Evolutionary conservation across 2,888 invertebrate genomes (phyloP), one percentile per base, ranked within the genome.

Genomic region (Morinoia aosen): DNA sequence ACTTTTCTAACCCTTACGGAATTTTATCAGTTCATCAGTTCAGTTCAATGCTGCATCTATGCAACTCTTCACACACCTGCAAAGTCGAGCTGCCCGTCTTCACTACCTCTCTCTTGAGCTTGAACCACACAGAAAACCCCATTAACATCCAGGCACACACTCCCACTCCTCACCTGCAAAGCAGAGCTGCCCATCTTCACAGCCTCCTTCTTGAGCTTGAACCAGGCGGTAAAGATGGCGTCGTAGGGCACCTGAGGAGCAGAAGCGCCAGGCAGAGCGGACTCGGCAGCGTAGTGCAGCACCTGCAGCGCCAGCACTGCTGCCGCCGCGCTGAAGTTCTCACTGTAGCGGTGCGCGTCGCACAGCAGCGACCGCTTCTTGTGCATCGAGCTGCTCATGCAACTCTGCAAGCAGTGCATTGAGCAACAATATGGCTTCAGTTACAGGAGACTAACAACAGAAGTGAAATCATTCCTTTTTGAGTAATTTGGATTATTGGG

Each of bases 171-270:
- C 56, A 95, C 96, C 94, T 88, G 95, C n/a, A 96, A 57, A 33
- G 88, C 93, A 14, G 88, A 91, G 88, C 90, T 95, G 39, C 64
- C 76, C 8, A n/a, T 94, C 57, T 95, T 95, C 57, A 95, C 61
- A 3, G 96, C 95, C 61, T 96, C 96, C 58, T 95, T 95, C 48
- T 96, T 96, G 94, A 96, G 95, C 95, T 96, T 96, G 90, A 95
- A 95, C 96, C 96, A 96, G 25, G 90, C 64, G 48, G 57, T 64
- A 19, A 96, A 61, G 10, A 96, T 48, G 56, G 96, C 95, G 3
- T 96, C 95, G 12, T 40, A 56, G 19, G 95, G 33, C 10, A 96
- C 48, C 25, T n/a, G 64, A 0, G 58, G 61, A 39, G 56, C n/a
- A 16, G 95, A 56, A 25, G 93, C 12, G 58, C 95, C 96, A 76